phyloP scores from a whole-genome alignment of 2,113 vertebrate species.

The Toxotes jaculatrix region DNA sequence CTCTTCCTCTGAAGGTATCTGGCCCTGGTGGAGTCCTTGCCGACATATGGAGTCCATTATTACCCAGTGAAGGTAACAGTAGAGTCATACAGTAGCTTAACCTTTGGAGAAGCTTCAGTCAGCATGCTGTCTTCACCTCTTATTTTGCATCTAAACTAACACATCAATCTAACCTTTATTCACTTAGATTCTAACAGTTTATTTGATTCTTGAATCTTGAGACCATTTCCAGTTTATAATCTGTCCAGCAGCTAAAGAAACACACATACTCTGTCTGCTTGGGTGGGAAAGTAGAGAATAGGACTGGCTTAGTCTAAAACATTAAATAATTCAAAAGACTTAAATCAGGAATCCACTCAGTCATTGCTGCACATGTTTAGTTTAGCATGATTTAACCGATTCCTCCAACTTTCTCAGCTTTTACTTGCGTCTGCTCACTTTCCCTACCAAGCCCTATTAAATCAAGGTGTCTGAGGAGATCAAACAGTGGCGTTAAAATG shows the following conservation, averaged over 20 bases:
- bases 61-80: slow-evolving; percentile 95
- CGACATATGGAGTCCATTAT: slow-evolving; percentile 98
- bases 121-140: slow-evolving; percentile 13
- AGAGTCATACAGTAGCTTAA: slow-evolving; percentile 49
- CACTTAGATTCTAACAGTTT: neutral
- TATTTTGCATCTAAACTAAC: slow-evolving; percentile 5
- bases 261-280: neutral
- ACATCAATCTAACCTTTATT: neutral
- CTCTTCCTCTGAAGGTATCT: slow-evolving; percentile 89
- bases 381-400: slow-evolving; percentile 23
- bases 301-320: neutral
- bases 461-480: slow-evolving; percentile 68
- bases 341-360: neutral
- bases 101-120: slow-evolving; percentile 35
- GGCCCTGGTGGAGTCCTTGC: slow-evolving; percentile 93
- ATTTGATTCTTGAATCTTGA: slow-evolving; percentile 6
- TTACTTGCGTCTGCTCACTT: slow-evolving; percentile 28
- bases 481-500: slow-evolving; percentile 61
- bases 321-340: neutral
- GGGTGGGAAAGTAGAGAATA: slow-evolving; percentile 9
- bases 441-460: slow-evolving; percentile 53
- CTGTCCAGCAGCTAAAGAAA: neutral
- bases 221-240: neutral
- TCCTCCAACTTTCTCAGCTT: slow-evolving; percentile 8
- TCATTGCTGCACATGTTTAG: neutral